Conservation (phyloP, 2,113 vertebrate species). For the Ciconia stormi region DNA sequence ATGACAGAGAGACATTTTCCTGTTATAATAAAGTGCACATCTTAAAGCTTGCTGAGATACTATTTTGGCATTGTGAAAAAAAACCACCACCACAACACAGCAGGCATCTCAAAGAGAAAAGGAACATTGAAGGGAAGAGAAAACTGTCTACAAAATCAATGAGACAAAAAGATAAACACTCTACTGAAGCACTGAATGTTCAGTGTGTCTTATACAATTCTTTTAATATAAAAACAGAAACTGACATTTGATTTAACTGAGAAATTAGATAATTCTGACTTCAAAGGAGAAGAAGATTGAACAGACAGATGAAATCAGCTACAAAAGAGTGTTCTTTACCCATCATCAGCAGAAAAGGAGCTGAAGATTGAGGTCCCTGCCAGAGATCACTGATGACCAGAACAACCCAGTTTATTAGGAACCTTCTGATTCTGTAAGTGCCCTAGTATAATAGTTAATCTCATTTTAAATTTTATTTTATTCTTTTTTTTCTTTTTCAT, state of each 20-base stretch:
- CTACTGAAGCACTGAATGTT: not conserved
- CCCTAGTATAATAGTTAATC: not conserved
- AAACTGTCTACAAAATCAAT: conserved; percentile 47
- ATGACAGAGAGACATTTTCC: not conserved
- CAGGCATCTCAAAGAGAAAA: conserved; percentile 6
- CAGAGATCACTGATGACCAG: not conserved
- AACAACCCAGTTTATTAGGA: not conserved
- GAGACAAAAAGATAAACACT: conserved; percentile 32
- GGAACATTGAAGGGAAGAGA: not conserved
- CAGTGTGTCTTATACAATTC: not conserved
- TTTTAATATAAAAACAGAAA: conserved; percentile 9
- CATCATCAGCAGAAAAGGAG: not conserved
- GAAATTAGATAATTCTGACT: conserved; percentile 48
- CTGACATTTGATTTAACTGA: conserved; percentile 43
- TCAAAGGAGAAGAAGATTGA: not conserved
- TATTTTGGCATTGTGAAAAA: not conserved
- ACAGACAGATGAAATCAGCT: conserved; percentile 16
- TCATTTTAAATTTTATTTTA: not conserved
- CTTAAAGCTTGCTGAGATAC: conserved; percentile 1
- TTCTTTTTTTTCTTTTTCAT: not conserved
- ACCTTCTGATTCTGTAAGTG: not conserved
- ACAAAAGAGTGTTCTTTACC: not conserved
- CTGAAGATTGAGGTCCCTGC: not conserved
- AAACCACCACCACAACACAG: not conserved
- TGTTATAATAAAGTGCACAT: not conserved